These are phyloP conservation scores for Octodon degus DNA, from an alignment of 2,113 vertebrate genomes.

Conservation along the genomic window DNA sequence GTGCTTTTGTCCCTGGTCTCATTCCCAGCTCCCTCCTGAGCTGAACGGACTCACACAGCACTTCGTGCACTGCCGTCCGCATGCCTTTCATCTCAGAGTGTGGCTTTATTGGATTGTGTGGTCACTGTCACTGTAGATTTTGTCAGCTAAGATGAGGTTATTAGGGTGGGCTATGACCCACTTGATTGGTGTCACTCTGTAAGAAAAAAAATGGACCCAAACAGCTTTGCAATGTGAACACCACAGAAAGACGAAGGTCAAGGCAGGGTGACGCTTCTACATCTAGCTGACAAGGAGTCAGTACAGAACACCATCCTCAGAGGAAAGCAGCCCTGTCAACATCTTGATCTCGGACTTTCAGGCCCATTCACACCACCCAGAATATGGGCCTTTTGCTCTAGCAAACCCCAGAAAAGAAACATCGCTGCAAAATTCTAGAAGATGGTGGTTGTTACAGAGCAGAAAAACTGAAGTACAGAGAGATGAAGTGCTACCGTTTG, in stretches of 20 bases:
- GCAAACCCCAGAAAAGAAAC: background rate
- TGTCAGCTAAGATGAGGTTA: background rate
- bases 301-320: accelerated
- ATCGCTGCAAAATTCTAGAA: background rate
- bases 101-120: background rate
- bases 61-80: background rate
- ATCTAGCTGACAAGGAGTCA: background rate
- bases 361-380: background rate
- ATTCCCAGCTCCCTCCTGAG: background rate
- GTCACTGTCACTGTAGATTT: background rate
- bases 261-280: background rate
- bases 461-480: background rate
- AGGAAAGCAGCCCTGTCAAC: background rate
- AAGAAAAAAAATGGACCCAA: background rate
- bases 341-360: background rate
- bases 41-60: background rate
- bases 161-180: background rate
- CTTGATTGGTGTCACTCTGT: background rate
- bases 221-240: background rate
- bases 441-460: background rate
- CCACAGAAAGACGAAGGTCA: background rate
- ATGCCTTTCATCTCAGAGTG: background rate
- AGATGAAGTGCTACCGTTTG: background rate
- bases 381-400: background rate
- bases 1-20: background rate